Percentiles rank a stretch among this genome's conserved stretches.
Conservation (phyloP, 2,113 vertebrate species). For the Setophaga petechia region DNA sequence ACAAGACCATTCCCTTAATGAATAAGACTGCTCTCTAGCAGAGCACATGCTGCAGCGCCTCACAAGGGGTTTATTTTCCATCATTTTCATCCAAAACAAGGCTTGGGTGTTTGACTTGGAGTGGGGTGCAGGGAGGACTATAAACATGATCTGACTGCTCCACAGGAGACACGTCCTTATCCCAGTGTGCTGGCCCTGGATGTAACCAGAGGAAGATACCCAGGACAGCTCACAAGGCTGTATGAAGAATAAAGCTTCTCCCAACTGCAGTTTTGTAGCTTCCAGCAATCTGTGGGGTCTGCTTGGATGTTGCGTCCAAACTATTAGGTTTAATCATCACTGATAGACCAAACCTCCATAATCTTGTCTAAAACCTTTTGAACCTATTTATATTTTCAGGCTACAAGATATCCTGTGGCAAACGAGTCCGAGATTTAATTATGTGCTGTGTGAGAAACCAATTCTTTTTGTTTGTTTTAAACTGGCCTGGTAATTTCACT, state of each 20-base stretch:
- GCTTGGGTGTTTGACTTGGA: not conserved
- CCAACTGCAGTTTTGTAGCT: not conserved
- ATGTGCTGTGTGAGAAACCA: not conserved
- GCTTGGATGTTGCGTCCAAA: not conserved
- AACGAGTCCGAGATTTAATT: conserved; percentile 5
- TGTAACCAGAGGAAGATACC: not conserved
- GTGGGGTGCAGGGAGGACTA: not conserved
- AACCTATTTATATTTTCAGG: conserved; percentile 32
- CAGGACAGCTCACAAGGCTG: not conserved
- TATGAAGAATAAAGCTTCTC: not conserved
- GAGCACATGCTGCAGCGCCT: not conserved
- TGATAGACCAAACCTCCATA: conserved; percentile 23
- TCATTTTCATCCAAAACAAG: conserved; percentile 36
- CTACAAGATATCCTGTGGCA: conserved; percentile 42
- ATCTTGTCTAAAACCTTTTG: conserved; percentile 48
- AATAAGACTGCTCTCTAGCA: conserved; percentile 50
- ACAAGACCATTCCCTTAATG: conserved; percentile 68
- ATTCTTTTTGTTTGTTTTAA: conserved; percentile 3
- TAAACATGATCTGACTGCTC: not conserved
- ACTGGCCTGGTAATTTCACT: not conserved
- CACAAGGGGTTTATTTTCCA: conserved; percentile 59
- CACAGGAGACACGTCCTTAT: fast-evolving
- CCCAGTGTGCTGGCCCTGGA: not conserved
- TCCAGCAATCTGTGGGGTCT: not conserved
- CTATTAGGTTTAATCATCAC: not conserved